These are phyloP conservation scores for Stegastes partitus DNA, from an alignment of 2,113 vertebrate species.

Conservation along the genomic window DNA sequence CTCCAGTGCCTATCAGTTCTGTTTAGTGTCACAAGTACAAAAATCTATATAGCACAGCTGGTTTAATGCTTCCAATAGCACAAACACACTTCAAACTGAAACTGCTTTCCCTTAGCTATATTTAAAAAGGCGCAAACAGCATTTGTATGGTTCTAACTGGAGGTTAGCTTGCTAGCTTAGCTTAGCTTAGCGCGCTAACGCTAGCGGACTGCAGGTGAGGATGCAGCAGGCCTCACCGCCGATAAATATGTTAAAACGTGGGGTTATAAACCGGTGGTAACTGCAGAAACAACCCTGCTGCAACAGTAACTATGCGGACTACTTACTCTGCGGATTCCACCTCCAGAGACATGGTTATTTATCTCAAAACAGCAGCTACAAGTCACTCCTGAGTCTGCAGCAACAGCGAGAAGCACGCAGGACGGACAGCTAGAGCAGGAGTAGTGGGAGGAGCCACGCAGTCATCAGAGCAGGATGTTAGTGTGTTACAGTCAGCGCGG, in stretches of 20 bases:
- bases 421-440: constrained; percentile 40
- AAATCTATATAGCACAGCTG: no score
- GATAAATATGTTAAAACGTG: background rate
- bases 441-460: background rate
- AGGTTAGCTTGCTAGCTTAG: constrained; percentile 38
- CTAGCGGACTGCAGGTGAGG: background rate
- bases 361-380: background rate
- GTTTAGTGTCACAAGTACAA: background rate
- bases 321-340: constrained; percentile 88
- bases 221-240: constrained; percentile 34
- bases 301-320: fast-evolving
- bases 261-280: fast-evolving
- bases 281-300: fast-evolving
- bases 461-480: no score
- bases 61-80: background rate
- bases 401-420: background rate
- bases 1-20: background rate
- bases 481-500: no score
- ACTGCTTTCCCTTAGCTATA: fast-evolving
- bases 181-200: constrained; percentile 49
- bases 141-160: background rate
- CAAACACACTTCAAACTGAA: background rate
- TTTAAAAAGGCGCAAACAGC: background rate
- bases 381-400: background rate
- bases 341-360: constrained; percentile 84